phyloP scores from a whole-genome alignment of 2,888 invertebrate species.

The Hetaerina titia region DNA sequence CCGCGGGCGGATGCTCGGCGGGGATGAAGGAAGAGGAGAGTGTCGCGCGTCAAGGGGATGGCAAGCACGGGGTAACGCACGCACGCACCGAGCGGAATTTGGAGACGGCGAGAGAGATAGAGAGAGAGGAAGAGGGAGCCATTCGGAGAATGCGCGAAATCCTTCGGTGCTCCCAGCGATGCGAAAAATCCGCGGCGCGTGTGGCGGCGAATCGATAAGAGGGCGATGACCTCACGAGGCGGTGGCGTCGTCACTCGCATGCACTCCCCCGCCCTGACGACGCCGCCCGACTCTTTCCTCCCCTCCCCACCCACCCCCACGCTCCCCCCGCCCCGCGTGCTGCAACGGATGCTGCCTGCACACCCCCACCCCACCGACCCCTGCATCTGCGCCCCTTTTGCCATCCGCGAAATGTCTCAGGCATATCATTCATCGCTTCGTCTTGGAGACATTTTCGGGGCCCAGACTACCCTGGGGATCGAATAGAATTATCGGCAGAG shows the following conservation, averaged over 20 bases:
- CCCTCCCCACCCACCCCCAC: not conserved
- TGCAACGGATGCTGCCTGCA: not conserved
- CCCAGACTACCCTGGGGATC: too few species aligned
- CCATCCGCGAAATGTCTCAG: not conserved
- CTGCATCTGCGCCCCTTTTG: not conserved
- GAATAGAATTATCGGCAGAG: too few species aligned
- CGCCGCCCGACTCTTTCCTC: not conserved
- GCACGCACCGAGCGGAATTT: not conserved
- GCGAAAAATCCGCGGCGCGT: slow-evolving; percentile 61
- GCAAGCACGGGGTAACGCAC: not conserved
- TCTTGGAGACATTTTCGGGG: too few species aligned
- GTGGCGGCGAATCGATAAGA: slow-evolving; percentile 55
- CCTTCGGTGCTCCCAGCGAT: slow-evolving; percentile 31
- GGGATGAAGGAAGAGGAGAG: too few species aligned
- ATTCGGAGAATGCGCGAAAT: slow-evolving; percentile 15
- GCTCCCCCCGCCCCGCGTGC: not conserved
- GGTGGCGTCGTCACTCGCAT: slow-evolving; percentile 17
- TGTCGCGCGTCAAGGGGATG: too few species aligned
- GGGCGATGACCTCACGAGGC: slow-evolving; percentile 50
- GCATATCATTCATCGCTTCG: not conserved
- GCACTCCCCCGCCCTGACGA: slow-evolving; percentile 10
- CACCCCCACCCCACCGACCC: not conserved
- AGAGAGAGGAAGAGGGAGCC: not conserved
- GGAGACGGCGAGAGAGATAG: not conserved
- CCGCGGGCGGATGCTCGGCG: too few species aligned